Conservation (phyloP, 2,113 vertebrate species). For the Seriola rivoliana region DNA sequence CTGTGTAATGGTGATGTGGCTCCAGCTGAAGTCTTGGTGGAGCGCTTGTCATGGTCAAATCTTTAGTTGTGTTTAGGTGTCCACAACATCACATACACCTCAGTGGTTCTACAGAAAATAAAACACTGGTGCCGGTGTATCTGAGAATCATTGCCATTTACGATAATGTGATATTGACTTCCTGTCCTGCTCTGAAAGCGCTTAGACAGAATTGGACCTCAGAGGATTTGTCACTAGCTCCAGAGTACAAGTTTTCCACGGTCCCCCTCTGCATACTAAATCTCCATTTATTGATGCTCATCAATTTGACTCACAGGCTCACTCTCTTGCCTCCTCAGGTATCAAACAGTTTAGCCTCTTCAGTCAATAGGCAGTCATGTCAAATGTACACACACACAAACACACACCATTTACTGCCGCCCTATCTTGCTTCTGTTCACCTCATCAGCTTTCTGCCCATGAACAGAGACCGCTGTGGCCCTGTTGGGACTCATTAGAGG, state of each 20-base stretch:
- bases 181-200: neutral
- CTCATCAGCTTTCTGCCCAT: conserved; percentile 24
- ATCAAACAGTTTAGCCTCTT: neutral
- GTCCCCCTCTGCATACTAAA: neutral
- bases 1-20: no score
- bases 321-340: neutral
- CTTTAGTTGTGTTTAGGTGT: no score
- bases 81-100: no score
- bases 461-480: neutral
- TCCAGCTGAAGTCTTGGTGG: no score
- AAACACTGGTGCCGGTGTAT: no score
- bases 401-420: neutral
- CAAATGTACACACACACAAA: neutral
- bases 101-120: no score
- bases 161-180: conserved; percentile 5
- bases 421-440: neutral
- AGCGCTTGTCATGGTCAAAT: no score
- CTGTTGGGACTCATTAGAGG: conserved; percentile 20
- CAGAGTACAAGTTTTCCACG: conserved; percentile 1
- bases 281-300: conserved; percentile 14
- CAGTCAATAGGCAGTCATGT: conserved; percentile 40
- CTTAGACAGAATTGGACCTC: neutral
- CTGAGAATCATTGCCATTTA: no score
- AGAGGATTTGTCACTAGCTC: neutral
- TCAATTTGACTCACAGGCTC: neutral